Evolutionary conservation across 2,113 vertebrate genomes (phyloP).

Genomic region (Mesembrinibis cayennensis): DNA sequence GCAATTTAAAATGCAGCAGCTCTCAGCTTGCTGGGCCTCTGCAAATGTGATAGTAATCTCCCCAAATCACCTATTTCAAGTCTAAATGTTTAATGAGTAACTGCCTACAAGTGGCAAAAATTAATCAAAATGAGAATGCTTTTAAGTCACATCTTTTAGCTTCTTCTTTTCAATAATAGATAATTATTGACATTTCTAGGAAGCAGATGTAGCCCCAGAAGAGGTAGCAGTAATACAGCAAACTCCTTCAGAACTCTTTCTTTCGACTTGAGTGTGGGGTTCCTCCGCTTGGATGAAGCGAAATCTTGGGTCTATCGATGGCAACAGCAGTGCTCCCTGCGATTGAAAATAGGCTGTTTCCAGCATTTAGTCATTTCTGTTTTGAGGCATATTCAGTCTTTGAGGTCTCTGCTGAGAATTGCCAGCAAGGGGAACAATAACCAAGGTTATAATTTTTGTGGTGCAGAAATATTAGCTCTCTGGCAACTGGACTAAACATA

Average conservation of each 20-base stretch:
- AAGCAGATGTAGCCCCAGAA: background rate
- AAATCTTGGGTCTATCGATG: background rate
- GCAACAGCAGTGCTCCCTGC: background rate
- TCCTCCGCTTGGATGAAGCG: background rate
- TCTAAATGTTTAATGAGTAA: slow-evolving; percentile 18
- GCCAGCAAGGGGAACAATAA: background rate
- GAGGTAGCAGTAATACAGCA: background rate
- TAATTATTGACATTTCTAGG: slow-evolving; percentile 17
- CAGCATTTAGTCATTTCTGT: background rate
- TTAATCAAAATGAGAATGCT: slow-evolving; percentile 17
- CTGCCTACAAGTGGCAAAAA: background rate
- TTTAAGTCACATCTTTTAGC: background rate
- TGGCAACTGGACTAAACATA: slow-evolving; percentile 15
- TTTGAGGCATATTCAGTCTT: background rate
- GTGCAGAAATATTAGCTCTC: slow-evolving; percentile 5
- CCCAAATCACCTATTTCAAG: background rate
- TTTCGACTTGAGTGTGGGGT: background rate
- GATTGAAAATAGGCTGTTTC: background rate
- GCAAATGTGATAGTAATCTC: background rate
- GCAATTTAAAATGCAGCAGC: background rate
- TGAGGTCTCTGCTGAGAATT: slow-evolving; percentile 4
- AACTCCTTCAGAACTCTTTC: background rate
- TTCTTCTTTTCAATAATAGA: slow-evolving; percentile 13
- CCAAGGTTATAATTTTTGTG: background rate
- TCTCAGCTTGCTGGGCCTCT: background rate